A percentile compares a stretch with the other conserved stretches of the same genome.
These are phyloP conservation scores for Julus scandinavius DNA, from an alignment of 2,888 invertebrate genomes.

Conservation along the genomic window DNA sequence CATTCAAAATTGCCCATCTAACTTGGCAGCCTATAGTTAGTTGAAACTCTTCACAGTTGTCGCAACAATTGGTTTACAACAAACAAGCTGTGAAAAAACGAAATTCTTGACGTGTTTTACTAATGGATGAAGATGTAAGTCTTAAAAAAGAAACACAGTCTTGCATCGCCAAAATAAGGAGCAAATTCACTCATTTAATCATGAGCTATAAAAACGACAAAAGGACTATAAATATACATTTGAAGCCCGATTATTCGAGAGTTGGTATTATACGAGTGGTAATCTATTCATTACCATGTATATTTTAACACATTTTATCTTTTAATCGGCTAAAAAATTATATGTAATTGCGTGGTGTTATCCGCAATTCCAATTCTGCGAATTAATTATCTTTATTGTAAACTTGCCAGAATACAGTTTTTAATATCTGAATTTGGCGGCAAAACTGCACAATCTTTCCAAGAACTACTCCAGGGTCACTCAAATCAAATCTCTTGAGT, in stretches of 20 bases:
- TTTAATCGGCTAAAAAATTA: too few species aligned
- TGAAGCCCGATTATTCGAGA: too few species aligned
- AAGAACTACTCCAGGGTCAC: background rate
- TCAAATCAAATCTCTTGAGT: background rate
- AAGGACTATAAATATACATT: too few species aligned
- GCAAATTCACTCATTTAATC: background rate
- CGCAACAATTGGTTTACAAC: constrained; percentile 3
- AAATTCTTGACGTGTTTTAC: background rate
- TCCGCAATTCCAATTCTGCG: too few species aligned
- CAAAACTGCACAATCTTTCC: background rate
- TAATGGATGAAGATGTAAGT: background rate
- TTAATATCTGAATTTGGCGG: background rate
- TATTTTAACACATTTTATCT: too few species aligned
- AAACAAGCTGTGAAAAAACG: background rate
- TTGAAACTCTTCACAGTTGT: constrained; percentile 14
- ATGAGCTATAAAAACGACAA: too few species aligned
- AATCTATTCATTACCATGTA: too few species aligned
- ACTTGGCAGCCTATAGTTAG: background rate
- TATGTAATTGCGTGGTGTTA: too few species aligned
- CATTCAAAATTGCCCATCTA: background rate
- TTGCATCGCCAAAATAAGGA: background rate
- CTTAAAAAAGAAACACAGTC: background rate
- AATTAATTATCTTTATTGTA: too few species aligned
- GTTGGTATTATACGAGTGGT: too few species aligned
- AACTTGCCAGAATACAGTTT: too few species aligned